Conservation (phyloP, 2,888 invertebrate species). For the Stegana nigrithorax region DNA sequence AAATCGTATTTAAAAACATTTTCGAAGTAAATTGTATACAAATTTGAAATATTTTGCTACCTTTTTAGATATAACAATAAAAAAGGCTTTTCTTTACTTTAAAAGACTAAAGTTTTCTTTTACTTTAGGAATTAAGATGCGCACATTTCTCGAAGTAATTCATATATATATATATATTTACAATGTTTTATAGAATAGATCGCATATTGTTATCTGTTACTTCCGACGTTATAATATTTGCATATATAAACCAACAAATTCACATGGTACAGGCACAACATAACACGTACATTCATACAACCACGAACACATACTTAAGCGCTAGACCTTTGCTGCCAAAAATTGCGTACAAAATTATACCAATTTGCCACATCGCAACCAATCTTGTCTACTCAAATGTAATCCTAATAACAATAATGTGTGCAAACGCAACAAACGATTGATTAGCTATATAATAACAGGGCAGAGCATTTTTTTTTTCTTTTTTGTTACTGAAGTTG, state of each 20-base stretch:
- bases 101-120: no score
- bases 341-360: no score
- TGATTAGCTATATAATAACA: not conserved
- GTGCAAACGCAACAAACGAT: slow-evolving; percentile 7
- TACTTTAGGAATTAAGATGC: no score
- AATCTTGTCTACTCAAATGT: not conserved
- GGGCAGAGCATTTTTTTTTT: not conserved
- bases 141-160: not conserved
- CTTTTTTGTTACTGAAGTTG: not conserved
- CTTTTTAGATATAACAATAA: no score
- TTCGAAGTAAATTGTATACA: no score
- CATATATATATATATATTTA: not conserved
- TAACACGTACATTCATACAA: slow-evolving; percentile 1
- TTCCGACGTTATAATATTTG: slow-evolving; percentile 1
- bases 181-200: no score
- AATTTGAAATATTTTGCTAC: no score
- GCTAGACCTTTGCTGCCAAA: not conserved
- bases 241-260: slow-evolving; percentile 17
- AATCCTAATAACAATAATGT: slow-evolving; percentile 3
- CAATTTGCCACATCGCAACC: not conserved
- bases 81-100: no score
- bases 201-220: no score
- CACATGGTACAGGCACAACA: slow-evolving; percentile 7
- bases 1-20: no score
- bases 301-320: not conserved